A percentile compares a stretch with the other conserved stretches of the same genome.
phyloP scores from a whole-genome alignment of 2,113 vertebrate genomes.

The Forbesichthys agassizii region DNA sequence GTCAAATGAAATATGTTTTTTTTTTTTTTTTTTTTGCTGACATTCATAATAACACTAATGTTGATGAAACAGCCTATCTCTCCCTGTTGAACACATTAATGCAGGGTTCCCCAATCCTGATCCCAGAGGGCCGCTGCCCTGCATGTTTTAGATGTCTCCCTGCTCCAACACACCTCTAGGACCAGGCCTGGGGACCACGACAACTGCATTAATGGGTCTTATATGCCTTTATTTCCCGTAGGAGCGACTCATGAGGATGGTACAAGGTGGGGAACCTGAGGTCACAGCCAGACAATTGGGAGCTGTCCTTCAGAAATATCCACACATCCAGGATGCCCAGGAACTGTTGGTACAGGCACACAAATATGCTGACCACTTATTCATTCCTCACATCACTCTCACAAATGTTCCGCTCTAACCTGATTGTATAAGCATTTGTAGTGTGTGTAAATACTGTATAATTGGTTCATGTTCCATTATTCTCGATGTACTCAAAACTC shows the following conservation, averaged over 20 bases:
- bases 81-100: too few relatives aligned
- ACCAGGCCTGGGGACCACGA: too few relatives aligned
- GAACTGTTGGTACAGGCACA: constrained; percentile 56
- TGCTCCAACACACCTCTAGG: too few relatives aligned
- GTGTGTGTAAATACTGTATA: not conserved
- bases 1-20: too few relatives aligned
- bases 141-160: too few relatives aligned
- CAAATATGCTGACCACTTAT: constrained; percentile 49
- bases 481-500: not conserved
- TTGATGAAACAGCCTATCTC: too few relatives aligned
- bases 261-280: constrained; percentile 34
- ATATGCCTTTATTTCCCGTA: constrained; percentile 32
- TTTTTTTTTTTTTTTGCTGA: too few relatives aligned
- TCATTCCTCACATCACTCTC: not conserved
- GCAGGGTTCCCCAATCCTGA: too few relatives aligned
- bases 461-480: not conserved
- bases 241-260: constrained; percentile 51
- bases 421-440: not conserved
- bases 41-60: too few relatives aligned
- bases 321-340: constrained; percentile 19
- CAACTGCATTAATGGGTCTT: too few relatives aligned
- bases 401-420: not conserved
- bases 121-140: too few relatives aligned
- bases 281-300: constrained; percentile 42
- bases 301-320: constrained; percentile 41